These are phyloP conservation scores for Hystrix brachyura DNA, from an alignment of 2,113 vertebrate species.

Conservation along the genomic window DNA sequence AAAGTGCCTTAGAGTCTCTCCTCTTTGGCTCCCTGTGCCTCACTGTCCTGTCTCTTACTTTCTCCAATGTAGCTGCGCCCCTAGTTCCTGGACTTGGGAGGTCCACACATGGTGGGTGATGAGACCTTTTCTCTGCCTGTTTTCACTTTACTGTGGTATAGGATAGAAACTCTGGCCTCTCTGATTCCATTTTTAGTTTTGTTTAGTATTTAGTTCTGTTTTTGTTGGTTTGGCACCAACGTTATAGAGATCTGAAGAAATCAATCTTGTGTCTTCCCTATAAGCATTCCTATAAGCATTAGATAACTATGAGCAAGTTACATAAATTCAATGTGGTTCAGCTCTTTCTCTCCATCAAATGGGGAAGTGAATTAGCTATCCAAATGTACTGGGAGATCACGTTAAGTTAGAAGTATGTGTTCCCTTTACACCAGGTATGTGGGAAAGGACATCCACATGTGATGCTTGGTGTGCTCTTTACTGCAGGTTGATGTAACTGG, in stretches of 20 bases:
- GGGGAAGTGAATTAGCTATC: neutral
- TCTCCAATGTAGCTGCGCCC: too few species aligned
- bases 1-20: too few species aligned
- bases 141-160: neutral
- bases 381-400: neutral
- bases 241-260: slow-evolving; percentile 51
- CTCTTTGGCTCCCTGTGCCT: too few species aligned
- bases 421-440: neutral
- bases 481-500: neutral
- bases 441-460: neutral
- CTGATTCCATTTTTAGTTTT: neutral
- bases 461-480: neutral
- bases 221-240: neutral
- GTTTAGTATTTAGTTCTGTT: neutral
- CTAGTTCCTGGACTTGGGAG: too few species aligned
- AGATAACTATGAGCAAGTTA: neutral
- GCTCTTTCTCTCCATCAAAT: neutral
- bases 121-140: neutral
- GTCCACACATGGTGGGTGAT: too few species aligned
- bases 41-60: too few species aligned
- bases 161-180: neutral
- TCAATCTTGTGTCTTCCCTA: neutral
- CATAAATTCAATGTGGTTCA: slow-evolving; percentile 19
- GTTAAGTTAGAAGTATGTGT: neutral
- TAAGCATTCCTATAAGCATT: slow-evolving; percentile 11